Conservation (phyloP, 2,888 invertebrate species). For the Phania funesta region DNA sequence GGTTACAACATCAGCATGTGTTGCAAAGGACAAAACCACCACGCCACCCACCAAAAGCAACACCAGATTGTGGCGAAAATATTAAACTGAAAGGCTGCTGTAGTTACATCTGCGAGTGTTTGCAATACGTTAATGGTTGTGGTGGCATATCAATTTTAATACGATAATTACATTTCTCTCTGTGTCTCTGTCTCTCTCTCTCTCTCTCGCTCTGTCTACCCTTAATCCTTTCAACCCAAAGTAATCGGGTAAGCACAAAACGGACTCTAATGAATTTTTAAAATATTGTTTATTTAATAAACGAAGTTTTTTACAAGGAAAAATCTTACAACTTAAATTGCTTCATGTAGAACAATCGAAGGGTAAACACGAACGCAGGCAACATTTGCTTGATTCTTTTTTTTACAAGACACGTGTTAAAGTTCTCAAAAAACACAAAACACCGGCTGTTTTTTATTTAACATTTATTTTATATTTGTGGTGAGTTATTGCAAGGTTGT, state of each 20-base stretch:
- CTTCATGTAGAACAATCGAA: background rate
- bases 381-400: background rate
- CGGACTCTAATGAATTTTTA: slow-evolving; percentile 17
- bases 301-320: background rate
- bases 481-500: background rate
- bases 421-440: slow-evolving; percentile 29
- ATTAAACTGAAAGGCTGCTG: background rate
- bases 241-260: background rate
- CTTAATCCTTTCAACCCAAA: slow-evolving; percentile 39
- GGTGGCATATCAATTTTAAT: slow-evolving; percentile 56
- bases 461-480: background rate
- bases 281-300: slow-evolving; percentile 3
- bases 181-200: no score
- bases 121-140: slow-evolving; percentile 26
- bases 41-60: background rate
- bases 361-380: background rate
- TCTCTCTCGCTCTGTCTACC: background rate
- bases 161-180: slow-evolving; percentile 54
- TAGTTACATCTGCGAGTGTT: background rate
- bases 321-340: background rate
- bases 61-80: background rate
- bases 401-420: slow-evolving; percentile 40
- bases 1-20: background rate
- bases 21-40: background rate
- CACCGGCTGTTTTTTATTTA: background rate